Evolutionary conservation across 2,113 vertebrate genomes (phyloP), one percentile per base, ranked within the genome.

Genomic region (Melospiza georgiana): DNA sequence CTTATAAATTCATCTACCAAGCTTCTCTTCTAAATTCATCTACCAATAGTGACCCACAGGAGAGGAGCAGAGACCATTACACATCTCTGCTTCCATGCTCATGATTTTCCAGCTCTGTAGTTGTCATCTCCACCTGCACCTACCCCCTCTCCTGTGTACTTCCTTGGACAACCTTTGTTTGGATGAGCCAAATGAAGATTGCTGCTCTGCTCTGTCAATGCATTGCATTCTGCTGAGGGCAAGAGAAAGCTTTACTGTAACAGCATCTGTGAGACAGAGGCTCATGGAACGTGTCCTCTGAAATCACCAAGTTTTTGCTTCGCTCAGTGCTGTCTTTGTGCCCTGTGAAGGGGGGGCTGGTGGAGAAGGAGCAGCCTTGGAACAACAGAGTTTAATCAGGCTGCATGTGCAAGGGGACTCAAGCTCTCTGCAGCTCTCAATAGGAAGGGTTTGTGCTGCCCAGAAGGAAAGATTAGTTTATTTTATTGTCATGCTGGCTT

Each of bases 71-170:
- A 66, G n/a, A 66, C 30, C 10, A 4, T 8, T 54, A 8, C 2
- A 43, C 41, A 43, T 43, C 41, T 43, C 41, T 43, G 41, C 41
- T 16, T 43, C 41, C 41, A 43, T 16, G 35, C 43, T 37, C 7
- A 0, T 4, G 48, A 68, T 22, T 66, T 79, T 23, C 46, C 0
- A 55, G 46, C 52, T 71, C 61, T 37, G 33, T 3, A 61, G 46
- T 0, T 25, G 19, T 22, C 54, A 58, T 5, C 8, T 12, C 11
- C 41, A 31, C 4, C n/a, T 30, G 20, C 2, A 3, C 27, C 27
- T 39, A 54, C 3, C 9, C 19, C 3, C 43, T 4, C 14, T 4
- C 4, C 21, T 0, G 0, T 30, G 31, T 12, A 25, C 12, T 52
- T 46, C 37, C 46, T 25, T 25, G 49, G 49, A 51, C 49, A 51